Base-by-base conservation (phyloP, 2,113 vertebrate species). In the Callithrix jacchus region DNA sequence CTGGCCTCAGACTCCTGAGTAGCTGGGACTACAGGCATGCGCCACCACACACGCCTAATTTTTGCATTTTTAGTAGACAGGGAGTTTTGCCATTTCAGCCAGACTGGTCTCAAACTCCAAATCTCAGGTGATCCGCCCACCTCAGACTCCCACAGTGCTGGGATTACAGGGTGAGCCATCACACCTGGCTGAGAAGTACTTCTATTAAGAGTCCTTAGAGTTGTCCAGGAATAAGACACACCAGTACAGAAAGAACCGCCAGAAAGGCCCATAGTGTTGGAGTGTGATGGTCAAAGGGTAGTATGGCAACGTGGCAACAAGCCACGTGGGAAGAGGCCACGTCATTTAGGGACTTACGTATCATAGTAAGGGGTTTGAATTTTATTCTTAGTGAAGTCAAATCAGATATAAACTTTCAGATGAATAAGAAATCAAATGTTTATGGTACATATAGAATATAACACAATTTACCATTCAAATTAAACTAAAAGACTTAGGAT, bases 181-280 rank as follows among this genome's bases (percentile, higher is more conserved):
- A 2, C 1, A 6, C 27, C 12, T 0, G 1, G 61, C 61, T 13
- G 13, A 14, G 61, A 81, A 4, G 6, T 21, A 13, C 8, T 14
- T 91, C 54, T 64, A 4, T 18, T 91, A 76, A 73, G 49, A 64
- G 27, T 5, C 42, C 49, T 4, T 49, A 82, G 32, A 94, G 2
- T 6, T 70, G 23, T 70, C 27, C 30, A 42, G 47, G 35, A 40
- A 96, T 54, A 80, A 37, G 54, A 64, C 74, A 56, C 4, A 49
- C 12, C 71, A 49, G 21, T 16, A 10, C 18, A 79, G 27, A 86
- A 89, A 56, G 21, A 56, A 37, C 17, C 16, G 0, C 40, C 68
- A 23, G 87, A 64, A 81, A 32, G 74, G 40, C 27, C 35, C 1
- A 0, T 10, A 8, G 21, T 3, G 0, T 21, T 49, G 25, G 12